Evolutionary conservation across 2,888 invertebrate species (phyloP).

Genomic region (Nezara viridula): DNA sequence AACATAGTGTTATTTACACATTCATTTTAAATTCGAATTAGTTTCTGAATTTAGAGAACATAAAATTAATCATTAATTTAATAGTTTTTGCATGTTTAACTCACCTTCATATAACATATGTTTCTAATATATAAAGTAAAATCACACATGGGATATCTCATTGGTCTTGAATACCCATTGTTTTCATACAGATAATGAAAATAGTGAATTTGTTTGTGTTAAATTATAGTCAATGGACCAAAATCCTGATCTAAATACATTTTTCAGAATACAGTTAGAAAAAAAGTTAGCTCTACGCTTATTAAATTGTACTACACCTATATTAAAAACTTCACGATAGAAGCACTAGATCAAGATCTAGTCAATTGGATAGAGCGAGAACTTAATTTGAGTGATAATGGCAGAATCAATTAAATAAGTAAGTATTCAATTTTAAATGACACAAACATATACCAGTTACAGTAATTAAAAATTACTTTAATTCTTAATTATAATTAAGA

Average conservation of each 20-base stretch:
- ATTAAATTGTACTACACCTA: background rate
- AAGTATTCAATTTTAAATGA: background rate
- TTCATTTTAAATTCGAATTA: background rate
- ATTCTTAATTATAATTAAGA: no score
- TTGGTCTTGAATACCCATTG: background rate
- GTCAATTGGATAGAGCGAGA: background rate
- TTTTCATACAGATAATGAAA: background rate
- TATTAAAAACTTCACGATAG: background rate
- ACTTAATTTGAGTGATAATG: background rate
- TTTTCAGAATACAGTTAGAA: background rate
- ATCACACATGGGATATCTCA: background rate
- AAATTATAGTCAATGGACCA: background rate
- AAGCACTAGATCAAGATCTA: background rate
- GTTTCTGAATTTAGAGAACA: background rate
- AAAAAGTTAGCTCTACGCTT: background rate
- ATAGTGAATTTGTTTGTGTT: background rate
- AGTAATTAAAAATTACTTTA: no score
- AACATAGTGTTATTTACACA: background rate
- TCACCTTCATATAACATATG: background rate
- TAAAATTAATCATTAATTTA: background rate
- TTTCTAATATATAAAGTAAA: background rate
- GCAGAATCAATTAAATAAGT: background rate
- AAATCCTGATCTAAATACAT: background rate
- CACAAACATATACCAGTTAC: background rate
- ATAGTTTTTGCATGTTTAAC: background rate